Conservation (phyloP, 2,113 vertebrate genomes). For the Trachemys scripta region DNA sequence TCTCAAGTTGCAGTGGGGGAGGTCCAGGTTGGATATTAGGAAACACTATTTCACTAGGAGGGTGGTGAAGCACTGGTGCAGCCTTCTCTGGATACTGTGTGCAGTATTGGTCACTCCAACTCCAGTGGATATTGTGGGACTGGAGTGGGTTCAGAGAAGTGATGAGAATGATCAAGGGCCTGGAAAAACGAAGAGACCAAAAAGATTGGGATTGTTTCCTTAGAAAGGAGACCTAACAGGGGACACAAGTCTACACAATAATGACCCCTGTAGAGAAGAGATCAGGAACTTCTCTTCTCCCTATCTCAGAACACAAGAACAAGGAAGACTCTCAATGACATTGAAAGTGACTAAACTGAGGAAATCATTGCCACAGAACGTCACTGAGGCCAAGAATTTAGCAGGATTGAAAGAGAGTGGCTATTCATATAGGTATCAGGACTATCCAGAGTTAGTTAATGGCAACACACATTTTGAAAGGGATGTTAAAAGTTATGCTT, state of each 20-base stretch:
- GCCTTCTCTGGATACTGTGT: neutral
- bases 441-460: accelerated
- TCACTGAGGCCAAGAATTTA: neutral
- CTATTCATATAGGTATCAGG: accelerated
- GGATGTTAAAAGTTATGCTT: accelerated
- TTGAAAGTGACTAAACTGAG: neutral
- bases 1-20: no score
- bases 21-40: no score
- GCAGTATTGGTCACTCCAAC: neutral
- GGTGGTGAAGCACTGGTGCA: neutral
- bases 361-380: neutral
- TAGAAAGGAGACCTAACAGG: neutral
- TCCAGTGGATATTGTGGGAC: neutral
- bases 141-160: neutral
- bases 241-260: accelerated
- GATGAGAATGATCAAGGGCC: neutral
- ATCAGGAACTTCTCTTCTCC: accelerated
- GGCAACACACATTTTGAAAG: neutral
- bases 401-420: neutral
- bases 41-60: no score
- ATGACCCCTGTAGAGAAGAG: accelerated
- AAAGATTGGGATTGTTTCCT: neutral
- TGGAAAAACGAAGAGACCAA: neutral
- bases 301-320: neutral
- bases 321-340: neutral